phyloP scores from a whole-genome alignment of 2,888 invertebrate species.

The Unio pictorum region DNA sequence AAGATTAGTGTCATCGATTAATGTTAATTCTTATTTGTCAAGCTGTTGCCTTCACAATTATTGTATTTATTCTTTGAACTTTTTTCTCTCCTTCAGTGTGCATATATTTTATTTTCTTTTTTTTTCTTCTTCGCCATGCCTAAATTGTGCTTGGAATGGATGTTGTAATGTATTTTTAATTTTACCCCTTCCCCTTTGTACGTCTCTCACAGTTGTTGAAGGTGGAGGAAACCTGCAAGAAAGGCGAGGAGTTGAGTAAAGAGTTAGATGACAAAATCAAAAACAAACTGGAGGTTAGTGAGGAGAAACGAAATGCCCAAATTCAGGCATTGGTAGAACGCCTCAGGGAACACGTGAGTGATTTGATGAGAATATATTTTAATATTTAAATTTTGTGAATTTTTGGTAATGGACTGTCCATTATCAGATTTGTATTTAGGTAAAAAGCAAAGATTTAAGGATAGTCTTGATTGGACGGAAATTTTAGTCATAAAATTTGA shows the following conservation, averaged over 20 bases:
- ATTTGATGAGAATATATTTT: no score
- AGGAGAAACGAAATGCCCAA: conserved; percentile 92
- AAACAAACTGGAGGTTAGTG: conserved; percentile 91
- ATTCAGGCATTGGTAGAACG: conserved; percentile 87
- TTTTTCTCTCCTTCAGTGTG: not conserved
- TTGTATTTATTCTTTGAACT: not conserved
- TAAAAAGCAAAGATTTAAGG: no score
- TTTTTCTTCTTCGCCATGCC: not conserved
- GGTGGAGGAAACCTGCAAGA: conserved; percentile 59
- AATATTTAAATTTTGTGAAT: not conserved
- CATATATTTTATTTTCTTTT: not conserved
- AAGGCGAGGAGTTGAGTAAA: conserved; percentile 58
- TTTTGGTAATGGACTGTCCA: not conserved
- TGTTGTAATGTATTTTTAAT: conserved; percentile 11
- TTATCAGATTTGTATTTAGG: no score
- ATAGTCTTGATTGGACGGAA: no score
- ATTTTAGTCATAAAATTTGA: no score
- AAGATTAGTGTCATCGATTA: not conserved
- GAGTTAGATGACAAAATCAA: conserved; percentile 59
- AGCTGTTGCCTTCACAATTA: not conserved
- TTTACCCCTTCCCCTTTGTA: conserved; percentile 12
- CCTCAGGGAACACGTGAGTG: conserved; percentile 67
- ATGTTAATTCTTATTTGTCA: not conserved
- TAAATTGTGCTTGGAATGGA: not conserved
- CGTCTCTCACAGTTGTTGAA: conserved; percentile 47